A percentile compares a stretch with the other conserved stretches of the same genome.
Evolutionary conservation across 1,140 invertebrate species (phyloP).

Genomic region (Rhysida immarginata): DNA sequence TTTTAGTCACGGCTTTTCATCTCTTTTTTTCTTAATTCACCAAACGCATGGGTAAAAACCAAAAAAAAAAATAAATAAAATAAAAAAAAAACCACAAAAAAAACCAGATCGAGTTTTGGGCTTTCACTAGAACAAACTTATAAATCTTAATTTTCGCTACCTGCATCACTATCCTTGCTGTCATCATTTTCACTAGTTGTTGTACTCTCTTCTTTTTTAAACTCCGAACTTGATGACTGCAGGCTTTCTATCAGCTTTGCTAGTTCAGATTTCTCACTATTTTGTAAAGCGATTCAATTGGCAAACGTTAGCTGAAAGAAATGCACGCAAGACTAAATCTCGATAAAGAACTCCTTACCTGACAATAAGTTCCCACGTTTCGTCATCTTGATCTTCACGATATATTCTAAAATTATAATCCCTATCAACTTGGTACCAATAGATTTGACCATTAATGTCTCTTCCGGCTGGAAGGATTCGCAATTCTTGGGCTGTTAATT

Average conservation of each 20-base stretch:
- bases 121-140: no score
- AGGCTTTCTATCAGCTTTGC: slow-evolving; percentile 53
- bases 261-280: slow-evolving; percentile 44
- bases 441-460: slow-evolving; percentile 73
- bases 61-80: no score
- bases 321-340: neutral
- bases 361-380: slow-evolving; percentile 84
- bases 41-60: no score
- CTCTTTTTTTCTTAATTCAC: no score
- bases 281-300: slow-evolving; percentile 9
- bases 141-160: no score
- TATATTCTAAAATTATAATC: slow-evolving; percentile 81
- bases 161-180: slow-evolving; percentile 17
- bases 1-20: no score
- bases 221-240: slow-evolving; percentile 37
- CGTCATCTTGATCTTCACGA: slow-evolving; percentile 85
- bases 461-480: slow-evolving; percentile 71
- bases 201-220: slow-evolving; percentile 16
- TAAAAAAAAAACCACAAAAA: no score
- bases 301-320: neutral
- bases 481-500: slow-evolving; percentile 56
- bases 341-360: slow-evolving; percentile 39
- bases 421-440: slow-evolving; percentile 84
- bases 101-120: no score
- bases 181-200: slow-evolving; percentile 14